These are phyloP conservation scores for Sisyra terminalis DNA, from an alignment of 2,888 invertebrate genomes.

Conservation along the genomic window DNA sequence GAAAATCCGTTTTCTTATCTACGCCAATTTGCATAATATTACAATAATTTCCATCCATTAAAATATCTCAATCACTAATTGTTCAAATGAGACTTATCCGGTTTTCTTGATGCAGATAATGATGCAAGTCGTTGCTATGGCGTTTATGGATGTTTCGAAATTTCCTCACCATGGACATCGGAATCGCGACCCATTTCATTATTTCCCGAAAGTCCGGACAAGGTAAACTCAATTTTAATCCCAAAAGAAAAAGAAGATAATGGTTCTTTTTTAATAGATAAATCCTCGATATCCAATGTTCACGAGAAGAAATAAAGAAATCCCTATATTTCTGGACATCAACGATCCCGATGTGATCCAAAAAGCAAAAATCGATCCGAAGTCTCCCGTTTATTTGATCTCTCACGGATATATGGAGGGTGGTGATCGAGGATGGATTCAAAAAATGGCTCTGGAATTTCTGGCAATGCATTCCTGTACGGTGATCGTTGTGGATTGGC, in stretches of 20 bases:
- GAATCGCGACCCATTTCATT: constrained; percentile 62
- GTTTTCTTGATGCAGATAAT: constrained; percentile 17
- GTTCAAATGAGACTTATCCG: too few species aligned
- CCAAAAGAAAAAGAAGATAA: constrained; percentile 4
- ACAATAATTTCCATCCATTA: too few species aligned
- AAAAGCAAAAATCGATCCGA: constrained; percentile 41
- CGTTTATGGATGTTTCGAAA: constrained; percentile 66
- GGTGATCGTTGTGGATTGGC: constrained; percentile 73
- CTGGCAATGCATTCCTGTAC: constrained; percentile 53
- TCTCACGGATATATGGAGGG: constrained; percentile 79
- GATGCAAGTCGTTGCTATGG: constrained; percentile 48
- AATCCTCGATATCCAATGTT: constrained; percentile 43
- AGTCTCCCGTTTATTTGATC: constrained; percentile 53
- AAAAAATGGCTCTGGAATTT: constrained; percentile 55
- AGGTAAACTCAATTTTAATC: constrained; percentile 20
- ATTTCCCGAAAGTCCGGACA: constrained; percentile 56
- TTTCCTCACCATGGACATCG: constrained; percentile 61
- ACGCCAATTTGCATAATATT: too few species aligned
- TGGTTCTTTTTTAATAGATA: constrained; percentile 25
- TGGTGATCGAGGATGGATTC: constrained; percentile 63
- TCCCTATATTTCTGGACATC: constrained; percentile 45
- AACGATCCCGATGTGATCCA: constrained; percentile 45
- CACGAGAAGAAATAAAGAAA: constrained; percentile 29
- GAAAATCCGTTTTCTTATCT: too few species aligned
- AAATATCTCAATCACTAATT: too few species aligned